phyloP scores from a whole-genome alignment of 1,140 invertebrate species.

The Drosophila melanica region DNA sequence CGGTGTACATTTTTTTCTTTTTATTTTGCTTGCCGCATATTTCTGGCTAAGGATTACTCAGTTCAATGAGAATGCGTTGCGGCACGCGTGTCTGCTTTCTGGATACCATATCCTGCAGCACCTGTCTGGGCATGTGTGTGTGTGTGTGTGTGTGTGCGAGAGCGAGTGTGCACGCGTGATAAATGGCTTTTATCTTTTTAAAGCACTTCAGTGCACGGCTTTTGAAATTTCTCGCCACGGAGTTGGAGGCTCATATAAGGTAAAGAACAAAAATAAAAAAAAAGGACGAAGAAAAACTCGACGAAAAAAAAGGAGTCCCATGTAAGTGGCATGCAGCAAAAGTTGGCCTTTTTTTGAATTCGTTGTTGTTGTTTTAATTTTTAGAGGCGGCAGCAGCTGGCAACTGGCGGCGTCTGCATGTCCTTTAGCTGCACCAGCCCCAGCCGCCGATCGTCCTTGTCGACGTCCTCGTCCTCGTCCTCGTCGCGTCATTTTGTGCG shows the following conservation, averaged over 20 bases:
- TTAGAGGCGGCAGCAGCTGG: slow-evolving; percentile 56
- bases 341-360: slow-evolving; percentile 37
- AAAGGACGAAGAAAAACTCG: slow-evolving; percentile 3
- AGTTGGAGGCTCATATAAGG: slow-evolving; percentile 2
- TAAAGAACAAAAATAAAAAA: slow-evolving; percentile 15
- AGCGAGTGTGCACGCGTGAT: slow-evolving; percentile 67
- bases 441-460: slow-evolving; percentile 21
- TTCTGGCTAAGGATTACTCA: slow-evolving; percentile 54
- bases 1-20: background rate
- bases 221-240: slow-evolving; percentile 28
- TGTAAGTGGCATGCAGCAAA: slow-evolving; percentile 44
- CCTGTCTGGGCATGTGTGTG: slow-evolving; percentile 5
- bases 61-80: slow-evolving; percentile 50
- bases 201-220: slow-evolving; percentile 74
- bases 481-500: slow-evolving; percentile 39
- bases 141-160: slow-evolving; percentile 7
- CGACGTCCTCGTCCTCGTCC: slow-evolving; percentile 19
- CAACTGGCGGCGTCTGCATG: slow-evolving; percentile 40
- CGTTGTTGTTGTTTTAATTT: background rate
- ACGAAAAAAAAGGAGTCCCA: slow-evolving; percentile 26
- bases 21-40: background rate
- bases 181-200: slow-evolving; percentile 82
- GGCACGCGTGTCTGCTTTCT: slow-evolving; percentile 34
- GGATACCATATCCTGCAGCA: slow-evolving; percentile 43
- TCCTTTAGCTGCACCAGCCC: slow-evolving; percentile 17